phyloP scores from a whole-genome alignment of 1,140 invertebrate species.

The Tetramorium parvispinum region DNA sequence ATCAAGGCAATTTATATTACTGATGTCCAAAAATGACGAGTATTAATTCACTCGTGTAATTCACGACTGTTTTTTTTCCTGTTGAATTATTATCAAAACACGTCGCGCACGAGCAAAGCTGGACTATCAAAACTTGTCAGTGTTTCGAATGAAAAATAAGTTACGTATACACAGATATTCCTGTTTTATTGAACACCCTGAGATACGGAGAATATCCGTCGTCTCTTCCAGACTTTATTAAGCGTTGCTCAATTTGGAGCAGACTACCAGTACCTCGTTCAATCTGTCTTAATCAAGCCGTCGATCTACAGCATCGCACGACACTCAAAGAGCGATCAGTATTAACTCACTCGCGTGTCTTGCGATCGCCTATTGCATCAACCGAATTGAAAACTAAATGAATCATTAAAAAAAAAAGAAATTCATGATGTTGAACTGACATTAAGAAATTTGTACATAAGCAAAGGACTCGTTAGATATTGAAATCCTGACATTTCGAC shows the following conservation, averaged over 20 bases:
- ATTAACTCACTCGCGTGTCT: conserved; percentile 20
- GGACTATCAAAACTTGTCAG: not conserved
- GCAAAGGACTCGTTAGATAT: not conserved
- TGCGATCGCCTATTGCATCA: not conserved
- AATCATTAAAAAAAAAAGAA: not conserved
- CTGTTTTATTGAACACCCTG: not conserved
- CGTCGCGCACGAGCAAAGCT: not conserved
- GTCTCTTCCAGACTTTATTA: conserved; percentile 33
- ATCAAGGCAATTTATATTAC: conserved; percentile 1
- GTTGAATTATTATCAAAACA: not conserved
- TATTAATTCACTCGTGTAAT: not conserved
- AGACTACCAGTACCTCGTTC: conserved; percentile 37
- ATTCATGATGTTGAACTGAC: not conserved
- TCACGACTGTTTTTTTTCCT: not conserved
- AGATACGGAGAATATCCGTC: not conserved
- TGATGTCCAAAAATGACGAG: conserved; percentile 1
- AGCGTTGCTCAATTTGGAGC: conserved; percentile 33
- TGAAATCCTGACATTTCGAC: not conserved
- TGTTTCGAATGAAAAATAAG: not conserved
- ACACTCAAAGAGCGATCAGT: conserved; percentile 30
- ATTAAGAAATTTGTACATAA: not conserved
- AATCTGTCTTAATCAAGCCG: conserved; percentile 48
- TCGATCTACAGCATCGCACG: conserved; percentile 38
- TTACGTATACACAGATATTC: not conserved
- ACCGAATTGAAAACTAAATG: not conserved